Evolutionary conservation across 2,797 vertebrate species (phyloP), one percentile per base, ranked within the genome.

Genomic region (Harpagifer antarcticus): DNA sequence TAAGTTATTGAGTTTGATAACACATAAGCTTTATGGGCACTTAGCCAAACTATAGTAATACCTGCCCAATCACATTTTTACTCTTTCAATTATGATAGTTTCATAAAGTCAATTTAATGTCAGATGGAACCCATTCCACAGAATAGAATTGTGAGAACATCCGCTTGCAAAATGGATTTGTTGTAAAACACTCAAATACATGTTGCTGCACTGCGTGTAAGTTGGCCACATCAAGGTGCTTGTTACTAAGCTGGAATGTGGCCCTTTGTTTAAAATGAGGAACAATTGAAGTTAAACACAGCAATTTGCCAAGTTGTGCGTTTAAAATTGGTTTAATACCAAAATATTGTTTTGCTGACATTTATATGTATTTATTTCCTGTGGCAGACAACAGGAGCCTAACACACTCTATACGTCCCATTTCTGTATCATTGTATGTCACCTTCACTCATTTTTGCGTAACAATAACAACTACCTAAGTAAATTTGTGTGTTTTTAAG

Each of bases 361-460:
- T 40, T 12, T 11, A 60, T 20, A n/a, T 55, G 7, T 44, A 5
- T 4, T 15, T 27, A 27, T 27, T 17, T 57, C 10, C 23, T 50
- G 4, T 62, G 8, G n/a, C 27, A 50, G 43, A 27, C 10, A 37
- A 37, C 27, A 49, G 33, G 47, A 49, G n/a, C 9, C 6, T 9
- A 17, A 9, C 17, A 9, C 16, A 37, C 33, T 37, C 33, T 37
- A 33, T 45, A 9, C 8, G 5, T n/a, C 47, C 47, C 47, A 48
- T 69, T 62, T 62, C 14, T 43, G 11, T n/a, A 20, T 73, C 40
- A 57, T 31, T 40, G 69, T 44, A 55, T 48, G 19, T 71, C 42
- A 78, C 13, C 9, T 20, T 68, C 31, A 52, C 49, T 57, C n/a
- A 63, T 62, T 59, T 20, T 44, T 9, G 27, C 33, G 42, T 19